Evolutionary conservation across 2,797 vertebrate genomes (phyloP), one percentile per base, ranked within the genome.

Genomic region (Lagorchestes hirsutus): DNA sequence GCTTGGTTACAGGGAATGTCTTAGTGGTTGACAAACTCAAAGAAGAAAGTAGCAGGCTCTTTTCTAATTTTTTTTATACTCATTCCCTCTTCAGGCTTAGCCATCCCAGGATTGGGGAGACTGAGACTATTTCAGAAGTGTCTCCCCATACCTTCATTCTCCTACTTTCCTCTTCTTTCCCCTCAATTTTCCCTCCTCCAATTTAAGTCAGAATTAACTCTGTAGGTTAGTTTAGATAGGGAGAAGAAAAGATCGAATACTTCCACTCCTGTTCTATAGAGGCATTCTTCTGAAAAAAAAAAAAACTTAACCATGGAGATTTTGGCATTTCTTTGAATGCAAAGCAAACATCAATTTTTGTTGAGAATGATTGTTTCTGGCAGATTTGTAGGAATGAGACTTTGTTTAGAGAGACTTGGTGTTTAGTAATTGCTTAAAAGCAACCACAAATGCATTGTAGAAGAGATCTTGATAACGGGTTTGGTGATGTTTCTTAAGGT

Each of bases 321-420:
- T 93, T 90, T 55, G 59, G n/a, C 40, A 59, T 92, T n/a, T 12
- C 90, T 95, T 95, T 93, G 27, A 95, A 58, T 94, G 93, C 0
- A 93, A 59, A 96, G 82, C 40, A 91, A 54, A 34, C 93, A 56
- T 95, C 95, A 92, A 27, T 91, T 62, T 91, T 92, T 91, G 91
- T 93, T 40, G 95, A 93, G 93, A 94, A 96, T 54, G 31, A 54
- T 5, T 54, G 74, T 46, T 95, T 67, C 82, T 67, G 4, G 28
- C 46, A 96, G 58, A 92, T 54, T 11, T 54, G 92, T 90, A 95
- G 96, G 96, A 93, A 87, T 91, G 96, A 96, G 55, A 54, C n/a
- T 57, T 94, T 90, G n/a, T 95, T 95, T 67, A 96, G n/a, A 96
- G 94, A 94, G 90, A 96, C 28, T 55, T 13, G 14, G 28, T 92